Base-by-base conservation (phyloP, 2,797 vertebrate species). In the Merluccius polli region DNA sequence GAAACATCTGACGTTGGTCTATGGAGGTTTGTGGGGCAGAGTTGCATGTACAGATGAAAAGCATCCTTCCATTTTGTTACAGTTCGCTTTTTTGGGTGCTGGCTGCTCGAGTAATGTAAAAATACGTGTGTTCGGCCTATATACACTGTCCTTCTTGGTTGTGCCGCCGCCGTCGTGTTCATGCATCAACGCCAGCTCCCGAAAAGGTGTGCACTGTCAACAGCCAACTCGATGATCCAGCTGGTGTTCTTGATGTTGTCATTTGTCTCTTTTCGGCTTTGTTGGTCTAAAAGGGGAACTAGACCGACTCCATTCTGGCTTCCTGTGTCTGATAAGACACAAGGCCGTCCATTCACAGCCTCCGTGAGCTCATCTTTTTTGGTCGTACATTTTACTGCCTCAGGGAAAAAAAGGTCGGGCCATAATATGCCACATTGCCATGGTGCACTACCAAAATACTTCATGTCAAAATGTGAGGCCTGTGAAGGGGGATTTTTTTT, bases 321-420 rank as follows among this genome's bases (percentile, higher is more conserved):
- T 85, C 82, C 82, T 81, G 79, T 75, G 79, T 78, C 75, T 82
- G 77, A 83, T 85, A 85, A 79, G 79, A 70, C 78, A 87, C 82
- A 85, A 81, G 76, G 80, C 74, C 73, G 72, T 83, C 82, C 78
- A 80, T 87, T 87, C 82, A 87, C 38, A 21, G 77, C 77, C 80
- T 82, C 82, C 76, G 78, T 82, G 83, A 83, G 78, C 76, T 84
- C 82, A 85, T 87, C 78, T 79, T 82, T 83, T 81, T 63, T 63
- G 52, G 52, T 63, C 52, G 52, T 63, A 24, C 52, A 63, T 63
- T 63, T 82, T 75, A 73, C 77, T 83, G 76, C 77, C 77, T 81
- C 71, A 75, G 73, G 77, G 77, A 52, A 21, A 52, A n/a, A 52
- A 52, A 52, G 21, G 48, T 27, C 2, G 70, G 78, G 78, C 71